phyloP scores from a whole-genome alignment of 2,888 invertebrate genomes.

The Pammene aurita region DNA sequence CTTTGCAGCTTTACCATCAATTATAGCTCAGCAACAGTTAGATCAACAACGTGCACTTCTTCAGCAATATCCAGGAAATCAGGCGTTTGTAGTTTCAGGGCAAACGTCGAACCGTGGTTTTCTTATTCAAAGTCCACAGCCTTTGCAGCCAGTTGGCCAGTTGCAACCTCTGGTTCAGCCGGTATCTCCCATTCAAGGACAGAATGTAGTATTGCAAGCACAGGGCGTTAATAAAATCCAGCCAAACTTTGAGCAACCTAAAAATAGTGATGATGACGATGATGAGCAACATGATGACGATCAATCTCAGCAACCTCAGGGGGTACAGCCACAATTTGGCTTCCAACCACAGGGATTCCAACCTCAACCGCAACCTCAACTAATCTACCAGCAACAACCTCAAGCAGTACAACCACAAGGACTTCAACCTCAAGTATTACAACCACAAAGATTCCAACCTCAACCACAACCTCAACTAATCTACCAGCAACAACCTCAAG shows the following conservation, averaged over 20 bases:
- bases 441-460: conserved; percentile 20
- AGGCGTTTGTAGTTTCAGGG: conserved; percentile 56
- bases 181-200: conserved; percentile 55
- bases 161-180: conserved; percentile 47
- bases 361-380: conserved; percentile 44
- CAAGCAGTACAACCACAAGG: conserved; percentile 19
- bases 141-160: conserved; percentile 48
- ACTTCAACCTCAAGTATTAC: not conserved
- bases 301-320: conserved; percentile 47
- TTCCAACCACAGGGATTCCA: conserved; percentile 42
- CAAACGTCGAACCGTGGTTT: conserved; percentile 46
- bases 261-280: conserved; percentile 35
- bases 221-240: conserved; percentile 50
- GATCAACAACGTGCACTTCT: conserved; percentile 46
- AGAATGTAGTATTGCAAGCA: conserved; percentile 55
- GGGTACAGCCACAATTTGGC: conserved; percentile 15
- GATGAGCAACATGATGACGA: conserved; percentile 32
- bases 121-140: conserved; percentile 44
- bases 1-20: conserved; percentile 70
- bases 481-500: conserved; percentile 12
- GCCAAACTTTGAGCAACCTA: conserved; percentile 43
- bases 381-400: conserved; percentile 35
- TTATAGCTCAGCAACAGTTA: conserved; percentile 53
- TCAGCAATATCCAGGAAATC: conserved; percentile 56
- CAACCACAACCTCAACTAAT: conserved; percentile 35